Conservation (phyloP, 2,888 invertebrate species). For the Melinaea marsaeus region DNA sequence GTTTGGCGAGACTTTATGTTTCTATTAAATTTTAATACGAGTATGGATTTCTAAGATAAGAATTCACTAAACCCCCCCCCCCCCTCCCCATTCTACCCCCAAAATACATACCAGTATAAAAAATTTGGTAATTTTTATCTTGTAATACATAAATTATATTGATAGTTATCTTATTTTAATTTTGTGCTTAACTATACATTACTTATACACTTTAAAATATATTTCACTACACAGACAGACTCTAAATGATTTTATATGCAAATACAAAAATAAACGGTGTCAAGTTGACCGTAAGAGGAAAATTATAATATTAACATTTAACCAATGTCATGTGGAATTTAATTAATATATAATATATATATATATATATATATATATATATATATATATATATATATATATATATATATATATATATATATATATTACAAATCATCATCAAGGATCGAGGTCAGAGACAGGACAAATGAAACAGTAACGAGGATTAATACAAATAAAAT, state of each 20-base stretch:
- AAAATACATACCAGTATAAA: too few species aligned
- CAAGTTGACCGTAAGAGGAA: conserved; percentile 25
- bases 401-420: background rate
- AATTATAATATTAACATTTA: conserved; percentile 24
- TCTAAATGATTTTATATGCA: conserved; percentile 10
- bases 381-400: background rate
- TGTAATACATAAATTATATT: too few species aligned
- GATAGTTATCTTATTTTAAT: too few species aligned
- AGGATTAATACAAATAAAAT: conserved; percentile 6
- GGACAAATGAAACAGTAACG: conserved; percentile 19
- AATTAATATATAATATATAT: background rate
- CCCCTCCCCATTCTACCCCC: too few species aligned
- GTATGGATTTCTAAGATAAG: too few species aligned
- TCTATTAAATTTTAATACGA: too few species aligned
- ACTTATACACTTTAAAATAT: too few species aligned
- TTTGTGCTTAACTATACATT: too few species aligned
- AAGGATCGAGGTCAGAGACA: conserved; percentile 20
- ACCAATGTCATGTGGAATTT: conserved; percentile 14
- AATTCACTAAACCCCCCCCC: too few species aligned
- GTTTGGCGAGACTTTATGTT: background rate
- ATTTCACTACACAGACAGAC: too few species aligned
- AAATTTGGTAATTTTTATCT: too few species aligned
- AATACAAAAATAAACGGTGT: conserved; percentile 23
- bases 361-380: background rate
- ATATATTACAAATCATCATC: background rate